Evolutionary conservation across 2,888 invertebrate genomes (phyloP).

Genomic region (Aspidiotus rigidus): DNA sequence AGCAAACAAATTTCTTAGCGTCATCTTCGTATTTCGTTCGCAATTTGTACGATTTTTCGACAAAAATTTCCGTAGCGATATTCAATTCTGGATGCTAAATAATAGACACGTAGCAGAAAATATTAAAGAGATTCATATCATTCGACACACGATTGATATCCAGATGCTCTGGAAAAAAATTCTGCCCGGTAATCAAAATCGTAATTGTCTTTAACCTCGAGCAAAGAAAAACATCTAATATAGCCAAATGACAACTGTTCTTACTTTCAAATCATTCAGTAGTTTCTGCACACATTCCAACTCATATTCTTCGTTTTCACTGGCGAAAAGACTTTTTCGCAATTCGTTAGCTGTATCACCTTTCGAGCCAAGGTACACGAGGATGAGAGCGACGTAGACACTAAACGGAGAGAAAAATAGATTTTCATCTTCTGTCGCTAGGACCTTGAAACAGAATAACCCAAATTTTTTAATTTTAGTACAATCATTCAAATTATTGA

Average conservation of each 20-base stretch:
- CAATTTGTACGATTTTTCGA: conserved; percentile 50
- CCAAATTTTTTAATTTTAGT: too few species aligned
- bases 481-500: too few species aligned
- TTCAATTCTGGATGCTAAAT: conserved; percentile 45
- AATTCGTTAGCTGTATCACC: conserved; percentile 38
- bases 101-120: too few species aligned
- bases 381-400: conserved; percentile 46
- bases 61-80: conserved; percentile 64
- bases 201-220: too few species aligned
- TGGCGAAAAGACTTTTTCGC: conserved; percentile 33
- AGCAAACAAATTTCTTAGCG: conserved; percentile 54
- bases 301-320: conserved; percentile 33
- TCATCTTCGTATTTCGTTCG: conserved; percentile 50
- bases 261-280: conserved; percentile 37
- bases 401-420: conserved; percentile 48
- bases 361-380: conserved; percentile 40
- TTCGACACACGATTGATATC: too few species aligned
- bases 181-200: too few species aligned
- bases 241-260: not conserved
- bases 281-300: conserved; percentile 29
- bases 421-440: conserved; percentile 27
- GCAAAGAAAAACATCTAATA: not conserved
- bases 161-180: too few species aligned
- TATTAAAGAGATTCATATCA: too few species aligned
- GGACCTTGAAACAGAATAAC: not conserved